Base-by-base conservation (phyloP, 2,797 vertebrate genomes). In the Miichthys miiuy region DNA sequence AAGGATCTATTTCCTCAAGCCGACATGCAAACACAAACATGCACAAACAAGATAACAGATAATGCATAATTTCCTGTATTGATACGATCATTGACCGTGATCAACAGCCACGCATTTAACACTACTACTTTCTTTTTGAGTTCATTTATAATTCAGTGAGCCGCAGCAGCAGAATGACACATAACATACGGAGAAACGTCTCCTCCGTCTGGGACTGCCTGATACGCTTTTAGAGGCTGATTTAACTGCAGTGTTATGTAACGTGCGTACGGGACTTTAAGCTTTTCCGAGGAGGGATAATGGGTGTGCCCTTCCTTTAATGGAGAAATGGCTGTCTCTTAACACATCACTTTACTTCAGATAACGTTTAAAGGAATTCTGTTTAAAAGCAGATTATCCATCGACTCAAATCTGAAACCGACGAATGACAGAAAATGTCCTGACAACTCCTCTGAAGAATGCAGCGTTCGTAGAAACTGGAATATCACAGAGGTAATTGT, bases 161-260 rank as follows among this genome's bases (percentile, higher is more conserved):
- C 30, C 23, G 66, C 8, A 1, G 42, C 41, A 52, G 58, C 63
- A 72, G n/a, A 63, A 21, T 42, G 50, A 84, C 75, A 54, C 18
- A 61, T 21, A 17, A 14, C 6, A 21, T 44, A 66, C n/a, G 6
- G 30, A 57, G 58, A 25, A 30, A n/a, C 2, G 12, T 62, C 10
- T 77, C 62, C 27, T 23, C 27, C 18, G 0, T 17, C 18, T 61
- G 34, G 27, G 25, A 60, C 52, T 1, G 51, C 34, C 77, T 75
- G 71, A 70, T 30, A 30, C 73, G 60, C 72, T 74, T 65, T 55
- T 20, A 58, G 34, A 52, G 57, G 38, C 57, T 48, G 42, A 14
- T 80, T 55, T 57, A 21, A 68, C 82, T 81, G 72, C 73, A 85
- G 66, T 6, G 57, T 87, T 89, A 83, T 13, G 72, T 79, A 86